A percentile compares a stretch with the other conserved stretches of the same genome.
Conservation (phyloP, 2,888 invertebrate species). For the Mylabris sibirica region DNA sequence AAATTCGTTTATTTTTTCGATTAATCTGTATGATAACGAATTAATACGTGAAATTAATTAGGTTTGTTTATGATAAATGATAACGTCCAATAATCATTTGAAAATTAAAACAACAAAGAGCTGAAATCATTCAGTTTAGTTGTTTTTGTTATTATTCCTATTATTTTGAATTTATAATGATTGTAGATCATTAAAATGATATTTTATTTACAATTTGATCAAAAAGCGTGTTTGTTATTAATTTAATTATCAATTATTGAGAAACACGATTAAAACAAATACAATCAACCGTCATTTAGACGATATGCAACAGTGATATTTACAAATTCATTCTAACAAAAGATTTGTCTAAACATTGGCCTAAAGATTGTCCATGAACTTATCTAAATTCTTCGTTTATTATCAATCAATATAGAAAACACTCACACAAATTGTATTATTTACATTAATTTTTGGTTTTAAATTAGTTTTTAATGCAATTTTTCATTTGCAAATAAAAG, state of each 20-base stretch:
- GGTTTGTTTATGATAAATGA: background rate
- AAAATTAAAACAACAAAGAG: background rate
- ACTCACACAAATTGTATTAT: constrained; percentile 29
- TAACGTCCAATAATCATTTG: background rate
- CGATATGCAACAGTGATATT: constrained; percentile 39
- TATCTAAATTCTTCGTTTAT: background rate
- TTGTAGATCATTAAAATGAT: constrained; percentile 9
- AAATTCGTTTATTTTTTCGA: constrained; percentile 8
- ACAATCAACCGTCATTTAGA: constrained; percentile 22
- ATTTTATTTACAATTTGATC: constrained; percentile 21
- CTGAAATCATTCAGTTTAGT: background rate
- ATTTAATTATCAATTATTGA: background rate
- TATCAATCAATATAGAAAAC: constrained; percentile 28
- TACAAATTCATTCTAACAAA: constrained; percentile 24
- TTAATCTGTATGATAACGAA: background rate
- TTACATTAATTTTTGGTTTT: constrained; percentile 20
- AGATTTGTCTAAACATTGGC: constrained; percentile 16
- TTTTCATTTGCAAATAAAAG: background rate
- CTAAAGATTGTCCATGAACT: constrained; percentile 28
- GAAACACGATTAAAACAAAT: background rate
- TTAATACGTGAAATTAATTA: background rate
- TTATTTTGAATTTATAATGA: background rate
- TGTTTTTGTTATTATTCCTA: too few species aligned
- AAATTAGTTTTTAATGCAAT: background rate
- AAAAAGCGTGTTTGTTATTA: constrained; percentile 24